Evolutionary conservation across 2,113 vertebrate species (phyloP).

Genomic region (Hypomesus transpacificus): DNA sequence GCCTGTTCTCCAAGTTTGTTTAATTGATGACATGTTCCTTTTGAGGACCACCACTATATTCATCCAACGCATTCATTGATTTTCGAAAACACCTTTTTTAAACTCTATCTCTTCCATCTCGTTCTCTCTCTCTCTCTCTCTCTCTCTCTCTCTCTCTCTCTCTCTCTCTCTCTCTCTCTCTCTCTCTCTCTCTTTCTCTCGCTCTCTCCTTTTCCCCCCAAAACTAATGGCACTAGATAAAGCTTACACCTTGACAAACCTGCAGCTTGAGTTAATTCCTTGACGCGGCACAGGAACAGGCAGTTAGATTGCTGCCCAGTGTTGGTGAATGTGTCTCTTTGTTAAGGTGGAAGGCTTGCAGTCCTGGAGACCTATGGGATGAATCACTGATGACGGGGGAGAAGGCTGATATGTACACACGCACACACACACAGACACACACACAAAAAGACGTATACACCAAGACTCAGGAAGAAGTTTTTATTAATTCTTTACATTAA

Average conservation of each 20-base stretch:
- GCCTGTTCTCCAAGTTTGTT: conserved; percentile 69
- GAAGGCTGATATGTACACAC: conserved; percentile 3
- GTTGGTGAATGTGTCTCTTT: conserved; percentile 37
- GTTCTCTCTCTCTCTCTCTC: neutral
- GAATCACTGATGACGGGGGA: too few species aligned
- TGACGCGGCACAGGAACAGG: conserved; percentile 19
- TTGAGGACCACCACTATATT: conserved; percentile 58
- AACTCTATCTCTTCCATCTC: neutral
- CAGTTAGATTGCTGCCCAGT: conserved; percentile 19
- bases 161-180: conserved; percentile 9
- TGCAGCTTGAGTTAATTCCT: conserved; percentile 28
- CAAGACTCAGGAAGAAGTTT: neutral
- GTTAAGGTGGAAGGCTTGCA: conserved; percentile 32
- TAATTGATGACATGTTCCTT: conserved; percentile 73
- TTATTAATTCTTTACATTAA: too few species aligned
- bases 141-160: neutral
- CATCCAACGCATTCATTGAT: conserved; percentile 53
- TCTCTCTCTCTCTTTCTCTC: neutral
- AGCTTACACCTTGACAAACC: conserved; percentile 29
- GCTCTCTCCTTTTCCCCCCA: conserved; percentile 38
- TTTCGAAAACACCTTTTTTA: conserved; percentile 57
- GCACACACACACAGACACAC: conserved; percentile 1
- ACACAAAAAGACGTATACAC: neutral
- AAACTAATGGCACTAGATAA: conserved; percentile 39
- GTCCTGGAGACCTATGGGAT: too few species aligned